Percentiles rank a stretch among this genome's conserved stretches.
phyloP scores from a whole-genome alignment of 1,140 invertebrate genomes.

The Drosophila grimshawi region DNA sequence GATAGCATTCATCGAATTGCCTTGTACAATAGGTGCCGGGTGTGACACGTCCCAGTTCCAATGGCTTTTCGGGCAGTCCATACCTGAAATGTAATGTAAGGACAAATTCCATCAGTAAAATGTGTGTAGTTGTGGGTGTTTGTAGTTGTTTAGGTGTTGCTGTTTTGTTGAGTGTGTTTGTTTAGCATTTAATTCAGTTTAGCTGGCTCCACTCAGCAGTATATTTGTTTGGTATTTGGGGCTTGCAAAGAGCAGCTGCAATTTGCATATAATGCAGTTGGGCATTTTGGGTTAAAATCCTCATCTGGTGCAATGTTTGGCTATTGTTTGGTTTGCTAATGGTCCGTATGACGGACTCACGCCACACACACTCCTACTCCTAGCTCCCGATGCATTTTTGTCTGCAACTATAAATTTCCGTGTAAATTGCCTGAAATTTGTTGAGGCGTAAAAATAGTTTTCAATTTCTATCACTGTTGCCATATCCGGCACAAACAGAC shows the following conservation, averaged over 20 bases:
- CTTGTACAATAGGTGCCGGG: slow-evolving; percentile 94
- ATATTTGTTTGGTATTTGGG: slow-evolving; percentile 74
- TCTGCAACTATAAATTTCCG: slow-evolving; percentile 25
- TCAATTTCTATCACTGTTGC: slow-evolving; percentile 59
- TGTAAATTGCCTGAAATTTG: slow-evolving; percentile 62
- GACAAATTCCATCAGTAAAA: slow-evolving; percentile 35
- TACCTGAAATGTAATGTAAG: slow-evolving; percentile 84
- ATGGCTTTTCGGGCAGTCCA: slow-evolving; percentile 88
- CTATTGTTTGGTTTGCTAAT: slow-evolving; percentile 75
- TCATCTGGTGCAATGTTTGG: slow-evolving; percentile 31
- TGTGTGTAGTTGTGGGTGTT: not conserved
- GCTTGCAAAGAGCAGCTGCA: slow-evolving; percentile 36
- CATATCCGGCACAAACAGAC: slow-evolving; percentile 21
- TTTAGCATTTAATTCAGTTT: slow-evolving; percentile 57
- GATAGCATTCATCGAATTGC: slow-evolving; percentile 94
- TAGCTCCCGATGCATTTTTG: slow-evolving; percentile 19
- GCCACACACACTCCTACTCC: not conserved
- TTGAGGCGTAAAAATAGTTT: slow-evolving; percentile 70
- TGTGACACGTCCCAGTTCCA: slow-evolving; percentile 91
- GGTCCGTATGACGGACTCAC: slow-evolving; percentile 43
- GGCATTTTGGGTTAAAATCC: slow-evolving; percentile 40
- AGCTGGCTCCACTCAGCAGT: too few relatives aligned
- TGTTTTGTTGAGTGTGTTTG: slow-evolving; percentile 26
- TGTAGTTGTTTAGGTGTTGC: not conserved
- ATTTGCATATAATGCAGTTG: slow-evolving; percentile 77